phyloP scores from a whole-genome alignment of 2,797 vertebrate genomes.

The Phataginus tricuspis region DNA sequence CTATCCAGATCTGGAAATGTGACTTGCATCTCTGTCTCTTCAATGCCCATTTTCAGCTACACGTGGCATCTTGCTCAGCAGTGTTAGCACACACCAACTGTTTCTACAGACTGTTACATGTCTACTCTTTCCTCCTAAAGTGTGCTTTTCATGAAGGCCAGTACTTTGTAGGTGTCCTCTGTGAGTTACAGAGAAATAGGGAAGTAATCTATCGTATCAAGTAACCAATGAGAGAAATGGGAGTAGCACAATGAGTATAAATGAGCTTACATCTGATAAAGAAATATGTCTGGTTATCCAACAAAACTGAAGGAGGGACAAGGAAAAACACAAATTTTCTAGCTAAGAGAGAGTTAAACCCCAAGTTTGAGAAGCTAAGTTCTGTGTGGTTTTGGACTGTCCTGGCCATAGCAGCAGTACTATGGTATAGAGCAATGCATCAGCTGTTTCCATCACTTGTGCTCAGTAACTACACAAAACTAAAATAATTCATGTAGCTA shows the following conservation, averaged over 20 bases:
- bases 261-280: neutral
- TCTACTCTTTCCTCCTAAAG: neutral
- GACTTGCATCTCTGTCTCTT: neutral
- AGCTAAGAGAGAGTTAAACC: neutral
- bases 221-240: neutral
- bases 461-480: neutral
- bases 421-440: neutral
- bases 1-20: neutral
- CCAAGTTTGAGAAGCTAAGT: neutral
- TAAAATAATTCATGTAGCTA: neutral
- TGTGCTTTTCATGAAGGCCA: neutral
- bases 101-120: neutral
- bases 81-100: neutral
- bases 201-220: neutral
- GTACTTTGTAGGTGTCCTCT: neutral
- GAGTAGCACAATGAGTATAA: neutral
- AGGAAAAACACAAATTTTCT: slow-evolving; percentile 9
- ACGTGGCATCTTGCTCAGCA: neutral
- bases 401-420: neutral
- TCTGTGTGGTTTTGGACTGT: neutral
- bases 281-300: slow-evolving; percentile 19
- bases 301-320: neutral
- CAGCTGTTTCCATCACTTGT: neutral
- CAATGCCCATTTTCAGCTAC: neutral
- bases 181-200: neutral